Base-by-base conservation (phyloP, 1,140 invertebrate genomes). In the Aphelenchoides besseyi region DNA sequence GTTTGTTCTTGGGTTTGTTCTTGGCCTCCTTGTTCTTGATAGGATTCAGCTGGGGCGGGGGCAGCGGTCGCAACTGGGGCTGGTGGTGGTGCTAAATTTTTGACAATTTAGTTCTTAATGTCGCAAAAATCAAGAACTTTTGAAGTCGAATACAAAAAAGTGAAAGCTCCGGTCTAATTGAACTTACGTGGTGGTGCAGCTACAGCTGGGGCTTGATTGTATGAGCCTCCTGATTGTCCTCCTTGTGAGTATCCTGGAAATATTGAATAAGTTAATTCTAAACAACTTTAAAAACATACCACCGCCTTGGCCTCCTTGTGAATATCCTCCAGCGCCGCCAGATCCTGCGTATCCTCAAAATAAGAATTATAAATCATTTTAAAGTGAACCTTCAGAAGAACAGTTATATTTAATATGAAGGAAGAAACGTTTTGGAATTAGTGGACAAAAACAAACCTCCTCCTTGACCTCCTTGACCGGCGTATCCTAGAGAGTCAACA, bases 151-250 rank as follows among this genome's bases (percentile, higher is more conserved):
- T 23, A 28, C 5, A 59, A 30, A 16, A 30, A 30, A 1, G 16
- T 32, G 29, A 12, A 16, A 59, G 12, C 29, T 12, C 12, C 12
- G 29, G 55, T 9, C 1, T 23, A 12, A n/a, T 12, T 12, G 12
- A 12, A 12, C 55, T 59, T 18, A 37, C n/a, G 1, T 3, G 30
- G 63, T 26, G 63, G 48, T 16, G 37, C n/a, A 52, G 69, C 54
- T 3, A 75, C 18, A 5, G 74, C 75, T 52, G 73, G 70, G 23
- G 54, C 53, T n/a, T 72, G 71, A 1, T 48, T 66, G 32, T 55
- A 57, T 23, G 41, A 48, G 41, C 41, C 41, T 12, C 41, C 41
- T 12, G 12, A 12, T 23, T 48, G 41, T 48, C 41, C 41, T 48
- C 41, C 41, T 48, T 48, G 41, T 23, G 41, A 48, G 41, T 48